Evolutionary conservation across 2,797 vertebrate genomes (phyloP).

Genomic region (Chiropotes sagulatus): DNA sequence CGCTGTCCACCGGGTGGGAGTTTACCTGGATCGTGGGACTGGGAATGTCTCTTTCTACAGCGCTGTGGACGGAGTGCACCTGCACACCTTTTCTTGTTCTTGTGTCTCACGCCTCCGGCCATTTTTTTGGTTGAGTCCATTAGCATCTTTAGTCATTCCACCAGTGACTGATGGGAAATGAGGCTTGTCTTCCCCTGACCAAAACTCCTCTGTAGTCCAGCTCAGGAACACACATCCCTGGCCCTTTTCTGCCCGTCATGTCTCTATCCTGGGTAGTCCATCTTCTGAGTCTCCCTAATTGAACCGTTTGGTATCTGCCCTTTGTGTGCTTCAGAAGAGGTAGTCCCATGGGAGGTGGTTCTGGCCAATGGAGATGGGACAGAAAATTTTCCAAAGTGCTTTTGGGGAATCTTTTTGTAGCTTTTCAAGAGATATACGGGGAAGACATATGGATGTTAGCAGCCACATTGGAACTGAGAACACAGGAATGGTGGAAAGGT

Average conservation of each 20-base stretch:
- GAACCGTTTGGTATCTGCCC: background rate
- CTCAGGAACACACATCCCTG: background rate
- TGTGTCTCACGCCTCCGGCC: background rate
- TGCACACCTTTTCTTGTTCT: constrained; percentile 21
- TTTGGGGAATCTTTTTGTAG: background rate
- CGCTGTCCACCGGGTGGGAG: background rate
- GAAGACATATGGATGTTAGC: background rate
- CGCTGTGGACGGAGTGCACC: background rate
- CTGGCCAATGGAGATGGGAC: background rate
- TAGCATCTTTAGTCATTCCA: constrained; percentile 39
- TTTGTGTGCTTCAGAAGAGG: background rate
- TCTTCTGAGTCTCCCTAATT: background rate
- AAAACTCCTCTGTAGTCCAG: background rate
- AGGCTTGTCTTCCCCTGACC: background rate
- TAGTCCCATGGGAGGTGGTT: background rate
- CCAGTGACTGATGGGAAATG: constrained; percentile 13
- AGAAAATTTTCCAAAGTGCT: background rate
- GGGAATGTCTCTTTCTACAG: constrained; percentile 32
- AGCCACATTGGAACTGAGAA: background rate
- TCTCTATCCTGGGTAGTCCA: background rate
- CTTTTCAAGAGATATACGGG: background rate
- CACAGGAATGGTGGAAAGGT: background rate
- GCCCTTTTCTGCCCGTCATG: background rate
- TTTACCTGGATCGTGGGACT: constrained; percentile 26
- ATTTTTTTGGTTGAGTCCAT: constrained; percentile 42